phyloP scores from a whole-genome alignment of 1,140 invertebrate genomes.

The Drosophila elegans region DNA sequence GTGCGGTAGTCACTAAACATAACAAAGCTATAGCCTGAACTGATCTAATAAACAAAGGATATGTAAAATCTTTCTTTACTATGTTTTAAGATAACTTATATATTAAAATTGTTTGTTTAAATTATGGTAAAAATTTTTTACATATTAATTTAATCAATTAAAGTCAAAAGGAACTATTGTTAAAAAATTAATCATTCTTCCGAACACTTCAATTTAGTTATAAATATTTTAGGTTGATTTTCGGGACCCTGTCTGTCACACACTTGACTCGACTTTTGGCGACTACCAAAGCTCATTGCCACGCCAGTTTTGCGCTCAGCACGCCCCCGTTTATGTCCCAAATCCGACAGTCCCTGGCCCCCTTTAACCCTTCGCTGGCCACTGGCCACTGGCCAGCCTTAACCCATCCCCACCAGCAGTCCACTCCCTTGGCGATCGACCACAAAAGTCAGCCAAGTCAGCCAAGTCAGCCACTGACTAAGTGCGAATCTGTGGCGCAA shows the following conservation, averaged over 20 bases:
- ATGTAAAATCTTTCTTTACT: background rate
- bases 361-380: background rate
- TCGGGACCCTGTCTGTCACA: slow-evolving; percentile 13
- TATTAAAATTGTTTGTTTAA: no score
- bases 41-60: background rate
- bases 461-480: slow-evolving; percentile 69
- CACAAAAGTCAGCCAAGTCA: slow-evolving; percentile 31
- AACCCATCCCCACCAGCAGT: background rate
- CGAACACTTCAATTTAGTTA: background rate
- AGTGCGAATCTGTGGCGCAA: slow-evolving; percentile 83
- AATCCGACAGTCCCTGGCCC: slow-evolving; percentile 19
- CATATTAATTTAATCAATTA: no score
- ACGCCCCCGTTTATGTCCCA: slow-evolving; percentile 79
- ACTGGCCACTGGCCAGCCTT: background rate
- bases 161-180: no score
- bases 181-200: no score
- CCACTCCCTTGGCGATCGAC: slow-evolving; percentile 24
- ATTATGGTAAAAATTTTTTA: no score
- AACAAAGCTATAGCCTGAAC: no score
- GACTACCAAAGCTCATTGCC: slow-evolving; percentile 71
- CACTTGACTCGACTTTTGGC: slow-evolving; percentile 48
- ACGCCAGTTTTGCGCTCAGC: slow-evolving; percentile 59
- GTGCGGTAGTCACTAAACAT: no score
- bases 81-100: background rate
- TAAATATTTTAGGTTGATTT: background rate